Evolutionary conservation across 2,113 vertebrate genomes (phyloP).

Genomic region (Antigone vipio): DNA sequence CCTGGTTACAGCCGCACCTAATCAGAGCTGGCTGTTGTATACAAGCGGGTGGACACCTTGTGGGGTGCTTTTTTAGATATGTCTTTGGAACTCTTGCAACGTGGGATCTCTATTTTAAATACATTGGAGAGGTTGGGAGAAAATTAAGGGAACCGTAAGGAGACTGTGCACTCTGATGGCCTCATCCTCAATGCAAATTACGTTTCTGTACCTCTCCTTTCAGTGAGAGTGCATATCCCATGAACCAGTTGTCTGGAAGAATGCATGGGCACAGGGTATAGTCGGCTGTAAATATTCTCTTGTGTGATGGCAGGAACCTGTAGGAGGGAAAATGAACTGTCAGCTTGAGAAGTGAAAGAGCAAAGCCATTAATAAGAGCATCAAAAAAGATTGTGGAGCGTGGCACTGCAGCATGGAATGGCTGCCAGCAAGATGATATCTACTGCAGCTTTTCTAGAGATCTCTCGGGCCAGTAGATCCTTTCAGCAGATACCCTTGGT

Average conservation of each 20-base stretch:
- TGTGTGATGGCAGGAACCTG: not conserved
- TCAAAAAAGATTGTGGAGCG: not conserved
- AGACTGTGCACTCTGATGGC: not conserved
- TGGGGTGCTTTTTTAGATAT: not conserved
- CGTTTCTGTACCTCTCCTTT: not conserved
- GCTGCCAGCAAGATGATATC: not conserved
- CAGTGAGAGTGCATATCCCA: not conserved
- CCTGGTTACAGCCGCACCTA: not conserved
- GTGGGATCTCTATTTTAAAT: not conserved
- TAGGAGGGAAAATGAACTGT: slow-evolving; percentile 40
- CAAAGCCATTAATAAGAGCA: slow-evolving; percentile 27
- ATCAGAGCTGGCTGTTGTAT: not conserved
- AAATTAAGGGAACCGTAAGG: not conserved
- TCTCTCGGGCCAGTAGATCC: not conserved
- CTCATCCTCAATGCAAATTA: not conserved
- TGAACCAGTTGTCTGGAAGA: not conserved
- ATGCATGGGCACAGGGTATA: not conserved
- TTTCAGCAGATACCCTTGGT: not conserved
- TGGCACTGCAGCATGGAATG: not conserved
- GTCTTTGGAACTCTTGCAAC: not conserved
- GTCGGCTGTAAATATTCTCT: not conserved
- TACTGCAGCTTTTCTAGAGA: not conserved
- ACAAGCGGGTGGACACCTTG: not conserved
- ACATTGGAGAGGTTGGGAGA: not conserved
- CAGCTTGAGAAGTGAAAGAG: not conserved